These are phyloP conservation scores for Gobio occitaniae DNA, from an alignment of 2,797 vertebrate genomes.

Conservation along the genomic window DNA sequence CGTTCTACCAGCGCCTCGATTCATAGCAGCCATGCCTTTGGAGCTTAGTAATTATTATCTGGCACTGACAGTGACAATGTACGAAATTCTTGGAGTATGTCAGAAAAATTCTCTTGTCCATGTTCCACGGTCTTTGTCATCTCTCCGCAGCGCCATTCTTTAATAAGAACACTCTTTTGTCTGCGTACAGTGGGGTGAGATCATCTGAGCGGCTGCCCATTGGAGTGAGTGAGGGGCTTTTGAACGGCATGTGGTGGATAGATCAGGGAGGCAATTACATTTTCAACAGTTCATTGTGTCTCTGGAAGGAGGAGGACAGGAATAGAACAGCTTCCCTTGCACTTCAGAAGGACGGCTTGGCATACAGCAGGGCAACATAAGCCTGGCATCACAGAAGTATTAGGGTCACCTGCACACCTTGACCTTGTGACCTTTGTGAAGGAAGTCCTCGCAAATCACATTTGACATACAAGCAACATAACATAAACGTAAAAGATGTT, in stretches of 20 bases:
- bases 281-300: constrained; percentile 60
- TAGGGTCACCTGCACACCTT: neutral
- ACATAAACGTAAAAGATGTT: neutral
- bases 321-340: constrained; percentile 52
- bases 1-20: constrained; percentile 4
- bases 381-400: constrained; percentile 6
- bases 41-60: constrained; percentile 51
- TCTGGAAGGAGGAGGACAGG: constrained; percentile 39
- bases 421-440: constrained; percentile 3
- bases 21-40: constrained; percentile 36
- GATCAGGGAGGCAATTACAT: constrained; percentile 62
- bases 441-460: neutral
- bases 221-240: constrained; percentile 52
- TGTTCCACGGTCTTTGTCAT: constrained; percentile 34
- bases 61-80: constrained; percentile 35
- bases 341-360: constrained; percentile 32
- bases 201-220: constrained; percentile 45
- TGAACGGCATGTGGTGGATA: constrained; percentile 56
- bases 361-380: neutral
- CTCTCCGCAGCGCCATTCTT: constrained; percentile 35
- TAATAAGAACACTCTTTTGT: constrained; percentile 53
- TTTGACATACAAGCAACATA: neutral
- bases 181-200: constrained; percentile 40
- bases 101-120: constrained; percentile 39
- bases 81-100: constrained; percentile 36